These are phyloP conservation scores for Archivesica marissinica DNA, from an alignment of 1,140 invertebrate species.

Conservation along the genomic window DNA sequence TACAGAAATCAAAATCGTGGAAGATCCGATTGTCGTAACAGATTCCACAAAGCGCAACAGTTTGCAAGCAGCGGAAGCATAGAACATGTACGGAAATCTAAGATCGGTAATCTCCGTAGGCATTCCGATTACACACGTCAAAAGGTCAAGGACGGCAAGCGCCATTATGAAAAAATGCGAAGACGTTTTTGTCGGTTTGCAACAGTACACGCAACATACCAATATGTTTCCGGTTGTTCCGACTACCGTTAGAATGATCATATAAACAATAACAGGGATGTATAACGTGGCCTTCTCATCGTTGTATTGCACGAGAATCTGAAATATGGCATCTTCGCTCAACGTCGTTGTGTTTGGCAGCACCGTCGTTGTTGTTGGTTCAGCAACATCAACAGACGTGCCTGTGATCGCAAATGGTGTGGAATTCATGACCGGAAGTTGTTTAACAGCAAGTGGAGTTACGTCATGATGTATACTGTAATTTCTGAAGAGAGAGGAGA, in stretches of 20 bases:
- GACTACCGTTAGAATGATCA: slow-evolving; percentile 74
- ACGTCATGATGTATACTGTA: neutral
- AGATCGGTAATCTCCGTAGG: slow-evolving; percentile 81
- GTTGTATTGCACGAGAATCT: slow-evolving; percentile 62
- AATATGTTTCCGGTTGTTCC: slow-evolving; percentile 78
- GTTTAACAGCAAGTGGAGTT: neutral
- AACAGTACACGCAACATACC: slow-evolving; percentile 78
- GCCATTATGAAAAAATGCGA: slow-evolving; percentile 80
- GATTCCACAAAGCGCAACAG: slow-evolving; percentile 78
- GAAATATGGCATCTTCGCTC: slow-evolving; percentile 9
- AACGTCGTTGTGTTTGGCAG: slow-evolving; percentile 14
- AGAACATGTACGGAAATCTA: slow-evolving; percentile 79
- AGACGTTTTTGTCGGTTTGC: slow-evolving; percentile 74
- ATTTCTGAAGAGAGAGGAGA: too few species aligned
- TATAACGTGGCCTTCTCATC: slow-evolving; percentile 76
- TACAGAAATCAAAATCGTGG: slow-evolving; percentile 77
- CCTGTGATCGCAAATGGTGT: neutral
- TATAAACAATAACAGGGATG: slow-evolving; percentile 79
- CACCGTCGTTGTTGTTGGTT: neutral
- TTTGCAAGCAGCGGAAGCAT: slow-evolving; percentile 78
- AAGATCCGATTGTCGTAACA: slow-evolving; percentile 79
- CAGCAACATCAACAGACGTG: neutral
- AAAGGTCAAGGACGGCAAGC: slow-evolving; percentile 78
- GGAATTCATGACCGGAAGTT: neutral
- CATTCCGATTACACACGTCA: slow-evolving; percentile 80